Evolutionary conservation across 2,113 vertebrate species (phyloP).

Genomic region (Cnemophilus loriae): DNA sequence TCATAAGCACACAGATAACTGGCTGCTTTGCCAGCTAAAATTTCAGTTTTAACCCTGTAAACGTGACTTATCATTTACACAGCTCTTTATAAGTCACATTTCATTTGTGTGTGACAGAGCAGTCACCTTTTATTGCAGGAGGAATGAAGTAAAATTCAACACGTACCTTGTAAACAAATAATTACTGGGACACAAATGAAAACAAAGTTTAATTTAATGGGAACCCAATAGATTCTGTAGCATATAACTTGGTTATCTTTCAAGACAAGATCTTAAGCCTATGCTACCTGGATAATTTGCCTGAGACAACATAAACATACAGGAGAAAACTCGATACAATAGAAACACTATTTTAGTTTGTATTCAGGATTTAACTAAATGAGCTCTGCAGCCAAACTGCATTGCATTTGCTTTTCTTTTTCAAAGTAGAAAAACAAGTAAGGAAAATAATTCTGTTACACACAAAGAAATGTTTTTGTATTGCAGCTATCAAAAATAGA

Average conservation of each 20-base stretch:
- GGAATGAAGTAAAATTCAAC: not conserved
- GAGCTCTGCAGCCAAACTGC: not conserved
- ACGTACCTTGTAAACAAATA: not conserved
- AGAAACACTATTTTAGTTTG: not conserved
- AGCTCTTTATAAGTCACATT: not conserved
- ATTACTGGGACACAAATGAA: not conserved
- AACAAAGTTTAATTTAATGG: not conserved
- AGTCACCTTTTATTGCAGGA: not conserved
- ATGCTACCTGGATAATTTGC: not conserved
- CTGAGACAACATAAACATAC: not conserved
- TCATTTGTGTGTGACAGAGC: not conserved
- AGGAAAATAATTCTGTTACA: not conserved
- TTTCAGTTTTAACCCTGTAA: not conserved
- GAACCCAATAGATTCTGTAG: not conserved
- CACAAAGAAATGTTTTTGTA: not conserved
- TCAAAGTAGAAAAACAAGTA: not conserved
- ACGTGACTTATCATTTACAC: not conserved
- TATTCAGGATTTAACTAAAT: not conserved
- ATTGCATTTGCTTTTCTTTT: not conserved
- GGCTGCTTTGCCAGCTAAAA: not conserved
- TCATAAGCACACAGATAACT: not conserved
- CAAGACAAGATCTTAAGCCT: not conserved
- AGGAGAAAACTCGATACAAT: not conserved
- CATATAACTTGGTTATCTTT: not conserved
- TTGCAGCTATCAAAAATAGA: constrained; percentile 12